These are phyloP conservation scores for Agrotis puta DNA, from an alignment of 2,888 invertebrate genomes.

Conservation along the genomic window DNA sequence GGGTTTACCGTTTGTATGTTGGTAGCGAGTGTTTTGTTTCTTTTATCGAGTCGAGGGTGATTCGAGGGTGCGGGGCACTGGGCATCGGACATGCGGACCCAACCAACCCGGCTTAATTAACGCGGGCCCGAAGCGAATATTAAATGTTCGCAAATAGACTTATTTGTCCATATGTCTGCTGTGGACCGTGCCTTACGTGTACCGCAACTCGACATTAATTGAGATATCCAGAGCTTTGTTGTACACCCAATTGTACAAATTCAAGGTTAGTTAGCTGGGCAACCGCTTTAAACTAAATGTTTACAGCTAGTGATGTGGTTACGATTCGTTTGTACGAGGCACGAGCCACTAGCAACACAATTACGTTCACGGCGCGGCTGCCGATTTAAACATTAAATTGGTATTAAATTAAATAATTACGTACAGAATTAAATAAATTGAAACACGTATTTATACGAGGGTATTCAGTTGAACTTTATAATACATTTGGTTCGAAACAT, in stretches of 20 bases:
- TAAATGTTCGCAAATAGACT: constrained; percentile 86
- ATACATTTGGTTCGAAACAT: constrained; percentile 20
- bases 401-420: constrained; percentile 52
- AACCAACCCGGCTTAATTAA: constrained; percentile 84
- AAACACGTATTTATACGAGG: constrained; percentile 33
- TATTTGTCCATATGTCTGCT: constrained; percentile 80
- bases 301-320: constrained; percentile 58
- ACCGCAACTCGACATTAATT: constrained; percentile 74
- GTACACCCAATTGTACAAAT: constrained; percentile 57
- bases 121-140: constrained; percentile 84
- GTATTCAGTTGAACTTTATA: constrained; percentile 15
- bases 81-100: constrained; percentile 65
- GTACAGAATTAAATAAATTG: constrained; percentile 28
- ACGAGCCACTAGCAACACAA: constrained; percentile 28
- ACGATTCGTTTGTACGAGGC: constrained; percentile 51
- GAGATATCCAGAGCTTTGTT: constrained; percentile 72
- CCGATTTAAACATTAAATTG: constrained; percentile 48
- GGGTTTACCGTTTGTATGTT: constrained; percentile 31
- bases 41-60: constrained; percentile 69
- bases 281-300: constrained; percentile 55
- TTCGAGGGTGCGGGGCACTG: constrained; percentile 55
- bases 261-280: constrained; percentile 57
- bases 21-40: constrained; percentile 66
- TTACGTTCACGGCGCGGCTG: constrained; percentile 37
- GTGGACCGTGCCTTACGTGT: constrained; percentile 62